Evolutionary conservation across 2,113 vertebrate species (phyloP), one percentile per base, ranked within the genome.

Genomic region (Podarcis raffonei): DNA sequence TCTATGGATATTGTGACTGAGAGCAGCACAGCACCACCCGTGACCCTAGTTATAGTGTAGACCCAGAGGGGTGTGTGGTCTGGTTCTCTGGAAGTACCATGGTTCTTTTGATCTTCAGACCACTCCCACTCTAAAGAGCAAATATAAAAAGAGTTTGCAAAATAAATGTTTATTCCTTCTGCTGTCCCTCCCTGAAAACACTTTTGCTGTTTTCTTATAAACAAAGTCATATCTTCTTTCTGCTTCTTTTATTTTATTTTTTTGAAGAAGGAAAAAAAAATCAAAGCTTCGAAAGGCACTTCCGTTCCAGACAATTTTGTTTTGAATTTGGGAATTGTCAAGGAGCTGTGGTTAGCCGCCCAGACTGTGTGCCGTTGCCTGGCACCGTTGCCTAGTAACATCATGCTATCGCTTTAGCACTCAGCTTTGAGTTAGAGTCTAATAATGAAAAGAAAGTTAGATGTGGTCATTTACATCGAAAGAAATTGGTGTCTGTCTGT

Each of bases 361-460:
- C 35, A 35, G 66, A 59, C 13, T 48, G 59, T 4, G 0, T 57
- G 2, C 0, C 15, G 75, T 89, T 78, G 48, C 77, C 74, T 68
- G 85, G 35, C 32, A 0, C 3, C 0, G 16, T 84, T 87, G 71
- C 92, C 83, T 88, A 9, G 85, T 30, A 89, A 90, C 81, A 7
- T 11, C 84, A 9, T 59, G 23, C 5, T 59, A 0, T 42, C 62
- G 23, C 78, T 77, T 59, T 80, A 59, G 68, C 78, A 35, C 79
- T 77, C 11, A 0, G 0, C 62, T 82, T 39, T 16, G 30, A 84
- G 74, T 0, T 5, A 80, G 76, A 0, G 1, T 2, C 27, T 39
- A n/a, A 53, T 53, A 53, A 65, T 0, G 48, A 84, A 88, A 78
- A 80, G 37, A 62, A 85, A 86, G 85, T 81, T 84, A 11, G 11